Conservation (phyloP, 2,888 invertebrate species). For the Conops quadrifasciatus region DNA sequence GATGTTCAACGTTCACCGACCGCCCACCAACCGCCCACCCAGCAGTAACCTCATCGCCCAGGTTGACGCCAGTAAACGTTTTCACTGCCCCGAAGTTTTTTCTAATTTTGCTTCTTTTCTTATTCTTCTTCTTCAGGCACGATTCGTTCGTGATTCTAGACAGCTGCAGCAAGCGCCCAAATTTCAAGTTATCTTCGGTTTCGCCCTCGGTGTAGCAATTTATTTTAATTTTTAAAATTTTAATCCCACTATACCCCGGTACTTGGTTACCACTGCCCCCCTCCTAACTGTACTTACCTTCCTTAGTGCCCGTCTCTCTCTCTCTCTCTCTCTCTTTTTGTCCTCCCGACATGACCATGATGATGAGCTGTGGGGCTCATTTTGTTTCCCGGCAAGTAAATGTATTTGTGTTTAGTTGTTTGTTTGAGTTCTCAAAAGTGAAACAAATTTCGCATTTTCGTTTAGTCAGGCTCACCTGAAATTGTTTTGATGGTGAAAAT, state of each 20-base stretch:
- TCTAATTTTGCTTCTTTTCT: background rate
- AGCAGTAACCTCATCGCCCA: too few relatives aligned
- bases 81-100: background rate
- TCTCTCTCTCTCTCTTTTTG: background rate
- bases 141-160: background rate
- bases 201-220: constrained; percentile 32
- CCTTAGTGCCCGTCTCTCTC: background rate
- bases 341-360: background rate
- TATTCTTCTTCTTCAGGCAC: background rate
- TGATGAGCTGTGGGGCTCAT: too few relatives aligned
- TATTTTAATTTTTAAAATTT: constrained; percentile 48
- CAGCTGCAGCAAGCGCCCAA: background rate
- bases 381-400: too few relatives aligned
- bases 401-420: too few relatives aligned
- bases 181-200: background rate
- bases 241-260: constrained; percentile 43
- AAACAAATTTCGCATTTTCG: too few relatives aligned
- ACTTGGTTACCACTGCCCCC: background rate
- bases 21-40: too few relatives aligned
- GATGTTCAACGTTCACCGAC: too few relatives aligned
- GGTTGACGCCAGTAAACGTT: too few relatives aligned
- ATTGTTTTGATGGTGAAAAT: background rate
- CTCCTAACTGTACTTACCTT: background rate
- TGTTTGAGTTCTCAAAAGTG: too few relatives aligned
- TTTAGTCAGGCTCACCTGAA: background rate